A percentile compares a stretch with the other conserved stretches of the same genome.
Evolutionary conservation across 1,140 invertebrate genomes (phyloP).

Genomic region (Hyposmocoma kahamanoa): DNA sequence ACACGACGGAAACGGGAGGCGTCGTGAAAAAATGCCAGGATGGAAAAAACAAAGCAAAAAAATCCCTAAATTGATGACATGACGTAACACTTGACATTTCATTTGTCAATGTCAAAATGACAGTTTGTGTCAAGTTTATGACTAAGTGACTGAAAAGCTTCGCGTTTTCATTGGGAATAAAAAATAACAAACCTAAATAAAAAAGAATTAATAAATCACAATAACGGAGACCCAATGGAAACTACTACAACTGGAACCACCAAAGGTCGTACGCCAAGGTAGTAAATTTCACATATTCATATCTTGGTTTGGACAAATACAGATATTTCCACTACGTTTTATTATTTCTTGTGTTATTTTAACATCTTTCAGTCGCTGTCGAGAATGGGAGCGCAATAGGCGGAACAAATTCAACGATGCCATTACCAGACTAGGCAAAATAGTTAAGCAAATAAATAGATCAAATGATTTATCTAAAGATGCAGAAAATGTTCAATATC

Average conservation of each 20-base stretch:
- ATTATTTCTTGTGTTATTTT: too few species aligned
- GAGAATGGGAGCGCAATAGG: constrained; percentile 59
- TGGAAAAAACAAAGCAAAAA: too few species aligned
- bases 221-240: constrained; percentile 16
- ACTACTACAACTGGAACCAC: constrained; percentile 8
- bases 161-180: too few species aligned
- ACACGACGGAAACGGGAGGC: too few species aligned
- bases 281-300: constrained; percentile 8
- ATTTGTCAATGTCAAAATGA: too few species aligned
- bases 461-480: constrained; percentile 30
- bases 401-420: constrained; percentile 63
- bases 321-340: too few species aligned
- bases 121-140: too few species aligned
- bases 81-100: too few species aligned
- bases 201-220: not conserved
- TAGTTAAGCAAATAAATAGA: constrained; percentile 49
- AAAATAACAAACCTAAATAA: constrained; percentile 4
- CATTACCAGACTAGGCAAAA: constrained; percentile 50
- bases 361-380: constrained; percentile 40
- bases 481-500: constrained; percentile 43
- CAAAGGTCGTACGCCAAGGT: constrained; percentile 46
- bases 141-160: too few species aligned
- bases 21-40: too few species aligned
- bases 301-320: not conserved
- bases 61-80: too few species aligned